Base-by-base conservation (phyloP, 2,888 invertebrate species). In the Trachelus stipa region DNA sequence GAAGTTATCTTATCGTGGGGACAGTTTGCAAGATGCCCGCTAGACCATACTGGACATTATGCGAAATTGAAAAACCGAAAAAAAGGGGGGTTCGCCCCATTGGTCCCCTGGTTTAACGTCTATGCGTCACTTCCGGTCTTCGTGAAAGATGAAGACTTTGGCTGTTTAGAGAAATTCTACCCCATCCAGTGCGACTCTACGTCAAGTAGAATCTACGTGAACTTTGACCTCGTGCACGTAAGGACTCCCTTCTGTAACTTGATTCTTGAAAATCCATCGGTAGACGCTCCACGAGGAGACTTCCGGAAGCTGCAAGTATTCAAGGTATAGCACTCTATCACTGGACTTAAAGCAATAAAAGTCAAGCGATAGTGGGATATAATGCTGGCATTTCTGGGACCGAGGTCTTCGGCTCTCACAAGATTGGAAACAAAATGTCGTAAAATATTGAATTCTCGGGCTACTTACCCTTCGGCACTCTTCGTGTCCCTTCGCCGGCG, bases 31-130 rank as follows among this genome's bases (percentile, higher is more conserved):
- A 87, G 84, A 79, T 81, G 82, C 40, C 78, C 85, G 85, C 83
- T 86, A 84, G 85, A 86, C 83, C 86, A 86, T 83, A 86, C 87
- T 85, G 86, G 87, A 91, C 89, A 89, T 90, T 90, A 89, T 89
- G 87, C 84, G 89, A 91, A 90, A 91, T 91, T 89, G 91, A 89
- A 91, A 90, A 90, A 90, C 88, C 88, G 88, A 88, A 87, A 85
- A 56, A 23, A 23, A 4, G 37, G 82, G 82, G 33, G 71, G 1
- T 23, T 12, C 31, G 1, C 31, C 71, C 71, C 71, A n/a, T 31
- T 34, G 71, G 71, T 71, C 71, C 71, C 11, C 77, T 77, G 74
- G 79, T 81, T 79, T 78, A 69, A 73, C 76, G 78, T 69, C 37
- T 74, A 78, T 77, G 68, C 74, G 68, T 68, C 73, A 81, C 78